Base-by-base conservation (phyloP, 2,113 vertebrate species). In the Paraplagusia blochii region DNA sequence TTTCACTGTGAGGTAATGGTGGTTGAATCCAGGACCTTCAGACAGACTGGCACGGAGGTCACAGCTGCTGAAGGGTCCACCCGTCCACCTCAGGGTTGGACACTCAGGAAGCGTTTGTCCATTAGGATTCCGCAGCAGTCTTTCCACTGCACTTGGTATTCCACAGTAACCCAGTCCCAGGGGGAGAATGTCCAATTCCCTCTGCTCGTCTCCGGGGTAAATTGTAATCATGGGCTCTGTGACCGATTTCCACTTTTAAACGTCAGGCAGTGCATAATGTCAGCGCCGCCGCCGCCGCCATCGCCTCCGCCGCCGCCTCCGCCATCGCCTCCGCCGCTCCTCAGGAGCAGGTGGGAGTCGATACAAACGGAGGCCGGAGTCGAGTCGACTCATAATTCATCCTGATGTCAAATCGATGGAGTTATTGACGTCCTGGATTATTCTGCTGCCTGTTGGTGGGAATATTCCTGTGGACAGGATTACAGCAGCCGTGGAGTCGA, bases 321-420 rank as follows among this genome's bases (percentile, higher is more conserved):
- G n/a, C 44, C 10, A 39, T 22, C 12, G 17, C 55, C 18, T 12
- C 44, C 10, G 40, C 35, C 19, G 16, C 56, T 46, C 12, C 38
- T 55, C 48, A 19, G 9, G 50, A 13, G 51, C 55, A 58, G 52
- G 12, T 8, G 71, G 49, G 52, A 43, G 52, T 67, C 71, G 64
- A 75, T 58, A 71, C 56, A 53, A 60, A 64, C 47, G 42, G 53
- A 51, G 17, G 50, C 40, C 39, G 58, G 47, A 9, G 16, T 7
- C 9, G 43, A 40, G 60, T 43, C 10, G 42, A 35, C 57, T 52
- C 60, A 72, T 76, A 76, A 69, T 56, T 76, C 61, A 72, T 51
- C 38, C 48, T 66, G 68, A 76, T 69, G 61, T 51, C 64, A 72
- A 72, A 63, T 79, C 64, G 15, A 72, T 74, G 56, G 40, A 39